Conservation (phyloP, 2,113 vertebrate genomes). For the Xiphorhynchus elegans region DNA sequence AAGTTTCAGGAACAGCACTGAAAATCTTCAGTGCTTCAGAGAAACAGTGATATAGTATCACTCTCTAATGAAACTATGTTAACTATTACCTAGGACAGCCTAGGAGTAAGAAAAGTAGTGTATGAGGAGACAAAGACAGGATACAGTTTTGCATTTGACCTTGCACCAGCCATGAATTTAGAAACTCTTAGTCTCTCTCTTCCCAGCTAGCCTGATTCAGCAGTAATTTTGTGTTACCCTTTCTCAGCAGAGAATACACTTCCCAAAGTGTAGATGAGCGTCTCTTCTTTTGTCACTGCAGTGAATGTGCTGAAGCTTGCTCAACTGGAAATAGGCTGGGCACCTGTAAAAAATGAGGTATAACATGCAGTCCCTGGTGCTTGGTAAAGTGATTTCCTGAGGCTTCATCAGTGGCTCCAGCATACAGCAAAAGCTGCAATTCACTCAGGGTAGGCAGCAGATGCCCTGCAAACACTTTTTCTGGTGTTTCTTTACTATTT, state of each 20-base stretch:
- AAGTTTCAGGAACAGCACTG: neutral
- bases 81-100: neutral
- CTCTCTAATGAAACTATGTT: neutral
- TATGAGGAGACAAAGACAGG: neutral
- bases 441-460: neutral
- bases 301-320: neutral
- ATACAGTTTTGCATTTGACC: neutral
- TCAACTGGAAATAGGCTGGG: neutral
- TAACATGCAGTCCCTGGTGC: neutral
- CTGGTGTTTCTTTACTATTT: neutral
- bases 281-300: neutral
- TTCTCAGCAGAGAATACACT: fast-evolving
- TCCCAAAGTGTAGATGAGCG: neutral
- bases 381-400: neutral
- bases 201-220: neutral
- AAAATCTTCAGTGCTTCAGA: neutral
- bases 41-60: neutral
- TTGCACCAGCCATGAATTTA: neutral
- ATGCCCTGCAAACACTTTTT: neutral
- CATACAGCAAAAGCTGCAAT: neutral
- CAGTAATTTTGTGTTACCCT: neutral
- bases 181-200: neutral
- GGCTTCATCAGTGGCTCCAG: neutral
- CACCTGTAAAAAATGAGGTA: neutral
- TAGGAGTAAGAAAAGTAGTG: neutral